These are phyloP conservation scores for Gallinago paraguaiae DNA, from an alignment of 2,113 vertebrate species.

Conservation along the genomic window DNA sequence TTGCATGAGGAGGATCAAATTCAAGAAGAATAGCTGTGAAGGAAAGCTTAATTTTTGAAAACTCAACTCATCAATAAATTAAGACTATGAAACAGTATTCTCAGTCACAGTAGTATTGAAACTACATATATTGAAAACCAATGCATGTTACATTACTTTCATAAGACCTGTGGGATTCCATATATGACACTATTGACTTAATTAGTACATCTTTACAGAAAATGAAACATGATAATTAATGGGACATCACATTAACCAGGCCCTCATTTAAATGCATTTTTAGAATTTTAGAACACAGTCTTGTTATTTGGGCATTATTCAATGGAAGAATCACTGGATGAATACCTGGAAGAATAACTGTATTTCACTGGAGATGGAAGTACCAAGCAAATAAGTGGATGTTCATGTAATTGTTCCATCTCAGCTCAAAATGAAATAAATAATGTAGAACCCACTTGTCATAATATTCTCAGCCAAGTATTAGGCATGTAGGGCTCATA, in stretches of 20 bases:
- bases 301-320: neutral
- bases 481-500: neutral
- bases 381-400: neutral
- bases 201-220: neutral
- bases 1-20: neutral
- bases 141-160: neutral
- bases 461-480: neutral
- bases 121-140: neutral
- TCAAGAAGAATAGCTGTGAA: conserved; percentile 19
- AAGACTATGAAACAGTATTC: neutral
- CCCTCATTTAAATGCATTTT: neutral
- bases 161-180: neutral
- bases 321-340: neutral
- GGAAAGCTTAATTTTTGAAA: conserved; percentile 34
- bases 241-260: neutral
- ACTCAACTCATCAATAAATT: conserved; percentile 11
- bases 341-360: neutral
- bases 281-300: neutral
- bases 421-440: neutral
- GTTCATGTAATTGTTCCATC: neutral
- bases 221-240: neutral
- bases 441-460: neutral
- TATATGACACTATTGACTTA: neutral
- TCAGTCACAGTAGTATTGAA: neutral
- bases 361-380: neutral